Evolutionary conservation across 2,888 invertebrate genomes (phyloP).

Genomic region (Sarcophaga caerulescens): DNA sequence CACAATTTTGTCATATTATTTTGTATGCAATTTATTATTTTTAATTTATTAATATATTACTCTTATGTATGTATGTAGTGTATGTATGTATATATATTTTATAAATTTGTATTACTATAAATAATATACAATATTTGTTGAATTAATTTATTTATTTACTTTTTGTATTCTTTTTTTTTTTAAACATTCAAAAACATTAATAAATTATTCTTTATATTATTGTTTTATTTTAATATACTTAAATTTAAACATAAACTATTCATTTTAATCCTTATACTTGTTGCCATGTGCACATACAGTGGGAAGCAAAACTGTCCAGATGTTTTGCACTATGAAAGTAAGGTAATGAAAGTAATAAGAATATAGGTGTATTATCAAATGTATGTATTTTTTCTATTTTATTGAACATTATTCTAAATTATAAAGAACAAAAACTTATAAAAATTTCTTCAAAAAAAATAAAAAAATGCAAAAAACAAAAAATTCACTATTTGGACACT

Average conservation of each 20-base stretch:
- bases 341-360: no score
- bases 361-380: no score
- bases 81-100: conserved; percentile 6
- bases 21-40: conserved; percentile 33
- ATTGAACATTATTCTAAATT: no score
- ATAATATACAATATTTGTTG: neutral
- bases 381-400: no score
- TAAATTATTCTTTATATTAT: conserved; percentile 27
- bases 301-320: no score
- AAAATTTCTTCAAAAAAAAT: no score
- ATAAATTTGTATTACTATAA: conserved; percentile 22
- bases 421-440: no score
- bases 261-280: no score
- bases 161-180: conserved; percentile 6
- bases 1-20: conserved; percentile 21
- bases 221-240: conserved; percentile 20
- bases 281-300: no score
- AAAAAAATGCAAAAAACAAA: no score
- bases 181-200: conserved; percentile 52
- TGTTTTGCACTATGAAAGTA: no score
- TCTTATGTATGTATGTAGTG: neutral
- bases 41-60: neutral
- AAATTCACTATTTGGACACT: no score
- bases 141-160: conserved; percentile 11
- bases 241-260: neutral